Percentiles rank a stretch among this genome's conserved stretches.
Conservation (phyloP, 2,113 vertebrate genomes). For the Lepidiolamprologus cunningtoni region DNA sequence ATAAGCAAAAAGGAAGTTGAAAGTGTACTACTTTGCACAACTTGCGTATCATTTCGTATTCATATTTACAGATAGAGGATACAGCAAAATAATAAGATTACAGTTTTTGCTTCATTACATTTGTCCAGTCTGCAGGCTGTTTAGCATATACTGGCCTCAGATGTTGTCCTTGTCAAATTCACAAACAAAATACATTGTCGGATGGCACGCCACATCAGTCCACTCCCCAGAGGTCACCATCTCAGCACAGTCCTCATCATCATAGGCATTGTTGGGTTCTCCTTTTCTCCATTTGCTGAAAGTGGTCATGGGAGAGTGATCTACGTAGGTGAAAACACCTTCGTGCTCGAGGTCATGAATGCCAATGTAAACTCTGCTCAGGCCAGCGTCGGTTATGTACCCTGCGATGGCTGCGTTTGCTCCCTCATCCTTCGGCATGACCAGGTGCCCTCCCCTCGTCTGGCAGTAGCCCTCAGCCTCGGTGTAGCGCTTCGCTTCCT, state of each 20-base stretch:
- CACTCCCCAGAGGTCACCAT: conserved; percentile 91
- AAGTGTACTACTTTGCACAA: neutral
- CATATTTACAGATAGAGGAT: conserved; percentile 2
- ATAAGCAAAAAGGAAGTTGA: neutral
- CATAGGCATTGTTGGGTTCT: conserved; percentile 92
- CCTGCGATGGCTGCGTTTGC: conserved; percentile 82
- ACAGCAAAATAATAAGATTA: neutral
- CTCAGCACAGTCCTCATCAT: conserved; percentile 93
- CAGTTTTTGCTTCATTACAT: neutral
- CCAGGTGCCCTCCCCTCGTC: conserved; percentile 84
- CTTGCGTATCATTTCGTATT: neutral
- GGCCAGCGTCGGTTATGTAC: conserved; percentile 85
- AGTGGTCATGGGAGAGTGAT: conserved; percentile 87
- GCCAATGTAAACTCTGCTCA: conserved; percentile 89
- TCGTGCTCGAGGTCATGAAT: conserved; percentile 89
- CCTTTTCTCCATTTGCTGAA: conserved; percentile 93
- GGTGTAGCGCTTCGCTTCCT: conserved; percentile 86
- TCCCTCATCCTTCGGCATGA: conserved; percentile 91
- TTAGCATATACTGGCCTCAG: conserved; percentile 46
- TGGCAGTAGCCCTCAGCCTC: conserved; percentile 91
- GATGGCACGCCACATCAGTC: conserved; percentile 92
- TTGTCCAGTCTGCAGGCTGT: neutral
- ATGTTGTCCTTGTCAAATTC: conserved; percentile 91
- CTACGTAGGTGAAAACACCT: conserved; percentile 85
- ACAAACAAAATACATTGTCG: conserved; percentile 95